Evolutionary conservation across 2,797 vertebrate species (phyloP), one percentile per base, ranked within the genome.

Genomic region (Aldrovandia affinis): DNA sequence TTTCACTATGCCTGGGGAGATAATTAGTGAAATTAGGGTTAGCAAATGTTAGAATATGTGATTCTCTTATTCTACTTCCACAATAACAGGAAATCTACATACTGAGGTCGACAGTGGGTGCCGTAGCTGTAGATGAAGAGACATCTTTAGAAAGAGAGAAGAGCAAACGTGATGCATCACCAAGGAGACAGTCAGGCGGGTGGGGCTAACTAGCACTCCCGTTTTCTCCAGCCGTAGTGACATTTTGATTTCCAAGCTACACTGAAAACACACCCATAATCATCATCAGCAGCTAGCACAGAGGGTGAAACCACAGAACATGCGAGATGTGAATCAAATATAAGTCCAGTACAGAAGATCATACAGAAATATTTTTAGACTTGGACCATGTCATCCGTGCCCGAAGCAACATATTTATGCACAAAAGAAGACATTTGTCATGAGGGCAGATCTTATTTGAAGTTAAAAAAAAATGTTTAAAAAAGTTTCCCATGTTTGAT

Each of bases 81-180:
- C 81, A 83, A 83, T 44, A 89, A 88, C 81, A 88, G 81, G 86
- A 82, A 73, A 85, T 89, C 90, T 89, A 94, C 94, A 92, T 94
- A 94, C 93, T 94, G 91, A 89, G 87, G 89, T 86, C 90, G 84
- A 88, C 87, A 90, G 91, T 82, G 86, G 93, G 88, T 90, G 91
- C 91, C 91, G 88, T 81, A 91, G 88, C 87, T 87, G 93, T 91
- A 91, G 93, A 92, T 94, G 93, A 85, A 78, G 85, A 86, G 86
- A 86, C 84, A 80, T 55, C 47, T 78, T 28, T 55, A 82, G 80
- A 44, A 68, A 79, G 47, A 55, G 30, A 82, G 59, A 81, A 79
- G 52, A 80, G 57, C 63, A 83, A 84, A 28, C 80, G 68, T 63
- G 52, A 63, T 33, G 55, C 70, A 25, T 52, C 78, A 68, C 70